Conservation (phyloP, 2,888 invertebrate genomes). For the Cerceris ruficornis region DNA sequence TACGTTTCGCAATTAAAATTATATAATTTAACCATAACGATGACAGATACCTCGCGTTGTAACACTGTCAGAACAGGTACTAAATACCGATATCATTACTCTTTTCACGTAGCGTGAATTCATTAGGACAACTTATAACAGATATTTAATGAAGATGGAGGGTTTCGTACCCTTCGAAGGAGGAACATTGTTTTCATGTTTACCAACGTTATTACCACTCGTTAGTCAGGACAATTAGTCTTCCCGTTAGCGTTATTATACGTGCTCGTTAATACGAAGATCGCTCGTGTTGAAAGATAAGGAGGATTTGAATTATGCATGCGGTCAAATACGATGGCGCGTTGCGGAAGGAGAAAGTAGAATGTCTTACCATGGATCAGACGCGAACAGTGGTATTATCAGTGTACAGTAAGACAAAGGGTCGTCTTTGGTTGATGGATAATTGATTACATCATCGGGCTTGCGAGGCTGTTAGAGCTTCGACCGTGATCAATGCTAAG, state of each 20-base stretch:
- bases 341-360: conserved; percentile 13
- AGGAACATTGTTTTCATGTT: neutral
- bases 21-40: too few species aligned
- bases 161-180: neutral
- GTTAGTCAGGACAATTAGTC: neutral
- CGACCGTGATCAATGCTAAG: conserved; percentile 20
- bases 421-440: conserved; percentile 45
- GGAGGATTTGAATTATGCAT: conserved; percentile 7
- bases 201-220: neutral
- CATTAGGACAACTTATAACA: neutral
- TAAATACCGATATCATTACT: too few species aligned
- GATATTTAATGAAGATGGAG: neutral
- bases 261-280: conserved; percentile 7
- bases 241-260: neutral
- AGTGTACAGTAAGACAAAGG: conserved; percentile 29
- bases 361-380: conserved; percentile 25
- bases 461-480: conserved; percentile 40
- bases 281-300: conserved; percentile 6
- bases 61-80: too few species aligned
- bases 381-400: conserved; percentile 54
- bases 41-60: too few species aligned
- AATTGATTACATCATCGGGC: conserved; percentile 63
- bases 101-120: neutral
- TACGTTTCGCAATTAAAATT: too few species aligned
- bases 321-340: conserved; percentile 9